These are phyloP conservation scores for Acinonyx jubatus DNA, from an alignment of 2,113 vertebrate species.

Conservation along the genomic window DNA sequence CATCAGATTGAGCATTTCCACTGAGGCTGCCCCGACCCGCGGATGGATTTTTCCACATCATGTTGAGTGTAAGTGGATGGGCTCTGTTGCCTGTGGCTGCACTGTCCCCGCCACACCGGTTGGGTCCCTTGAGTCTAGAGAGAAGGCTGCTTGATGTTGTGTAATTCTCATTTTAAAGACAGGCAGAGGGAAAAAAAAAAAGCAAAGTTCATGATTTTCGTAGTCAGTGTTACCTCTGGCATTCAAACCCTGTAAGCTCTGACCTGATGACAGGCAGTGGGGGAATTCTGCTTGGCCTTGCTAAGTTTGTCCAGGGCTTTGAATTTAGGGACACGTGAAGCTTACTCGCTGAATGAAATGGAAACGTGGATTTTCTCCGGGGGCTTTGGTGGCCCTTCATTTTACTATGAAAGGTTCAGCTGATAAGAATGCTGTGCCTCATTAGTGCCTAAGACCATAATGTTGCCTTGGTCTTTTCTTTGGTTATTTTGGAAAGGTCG, in stretches of 20 bases:
- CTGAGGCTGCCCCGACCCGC: fast-evolving
- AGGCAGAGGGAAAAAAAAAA: neutral
- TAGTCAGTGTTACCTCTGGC: neutral
- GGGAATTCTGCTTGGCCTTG: neutral
- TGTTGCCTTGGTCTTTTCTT: neutral
- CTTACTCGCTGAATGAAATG: neutral
- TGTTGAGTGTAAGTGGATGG: neutral
- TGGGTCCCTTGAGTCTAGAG: neutral
- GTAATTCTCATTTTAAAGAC: neutral
- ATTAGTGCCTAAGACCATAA: neutral
- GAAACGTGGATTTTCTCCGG: neutral
- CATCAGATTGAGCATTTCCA: neutral
- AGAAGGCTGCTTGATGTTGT: neutral
- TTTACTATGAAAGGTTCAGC: neutral
- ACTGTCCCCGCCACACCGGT: neutral
- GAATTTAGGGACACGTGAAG: neutral
- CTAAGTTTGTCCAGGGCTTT: neutral
- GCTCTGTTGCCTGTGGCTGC: neutral
- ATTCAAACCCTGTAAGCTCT: neutral
- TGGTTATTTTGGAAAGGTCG: neutral
- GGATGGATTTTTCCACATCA: neutral
- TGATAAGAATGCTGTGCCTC: neutral
- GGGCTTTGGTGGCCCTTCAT: neutral
- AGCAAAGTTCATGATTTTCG: neutral
- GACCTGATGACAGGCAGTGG: neutral